Conservation (phyloP, 2,797 vertebrate species). For the Microchirus variegatus region DNA sequence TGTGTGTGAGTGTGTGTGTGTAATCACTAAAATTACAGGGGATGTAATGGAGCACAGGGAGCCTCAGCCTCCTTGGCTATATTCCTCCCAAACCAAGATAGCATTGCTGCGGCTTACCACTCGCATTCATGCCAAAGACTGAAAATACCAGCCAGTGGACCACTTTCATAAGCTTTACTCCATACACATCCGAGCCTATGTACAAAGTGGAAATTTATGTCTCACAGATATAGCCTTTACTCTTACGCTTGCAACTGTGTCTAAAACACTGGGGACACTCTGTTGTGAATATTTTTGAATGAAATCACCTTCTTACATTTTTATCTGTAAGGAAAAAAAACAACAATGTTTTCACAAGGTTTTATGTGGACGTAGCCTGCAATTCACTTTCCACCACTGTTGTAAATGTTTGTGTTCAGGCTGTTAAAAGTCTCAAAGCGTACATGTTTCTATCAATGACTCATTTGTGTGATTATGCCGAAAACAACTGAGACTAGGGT, state of each 20-base stretch:
- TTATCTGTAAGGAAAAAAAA: constrained; percentile 31
- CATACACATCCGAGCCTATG: constrained; percentile 65
- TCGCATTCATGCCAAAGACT: constrained; percentile 75
- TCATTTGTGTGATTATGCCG: constrained; percentile 61
- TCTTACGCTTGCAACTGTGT: constrained; percentile 41
- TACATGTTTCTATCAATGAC: constrained; percentile 55
- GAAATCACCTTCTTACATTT: constrained; percentile 40
- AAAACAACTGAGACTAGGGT: not conserved
- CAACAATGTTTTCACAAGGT: constrained; percentile 40
- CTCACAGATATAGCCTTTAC: constrained; percentile 61
- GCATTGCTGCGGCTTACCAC: constrained; percentile 82
- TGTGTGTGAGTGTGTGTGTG: constrained; percentile 57
- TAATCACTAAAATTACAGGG: constrained; percentile 82
- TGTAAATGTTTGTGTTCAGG: constrained; percentile 37
- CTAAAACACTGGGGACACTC: constrained; percentile 30
- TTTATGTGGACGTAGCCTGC: constrained; percentile 21
- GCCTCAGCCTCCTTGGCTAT: constrained; percentile 73
- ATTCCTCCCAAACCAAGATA: constrained; percentile 79
- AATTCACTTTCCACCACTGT: constrained; percentile 16
- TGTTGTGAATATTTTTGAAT: constrained; percentile 54
- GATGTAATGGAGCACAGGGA: constrained; percentile 73
- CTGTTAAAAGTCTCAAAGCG: constrained; percentile 26
- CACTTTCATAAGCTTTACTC: constrained; percentile 75
- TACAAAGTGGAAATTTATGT: constrained; percentile 72
- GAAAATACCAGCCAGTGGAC: constrained; percentile 77